Evolutionary conservation across 2,888 invertebrate genomes (phyloP).

Genomic region (Strigamia transsilvanica): DNA sequence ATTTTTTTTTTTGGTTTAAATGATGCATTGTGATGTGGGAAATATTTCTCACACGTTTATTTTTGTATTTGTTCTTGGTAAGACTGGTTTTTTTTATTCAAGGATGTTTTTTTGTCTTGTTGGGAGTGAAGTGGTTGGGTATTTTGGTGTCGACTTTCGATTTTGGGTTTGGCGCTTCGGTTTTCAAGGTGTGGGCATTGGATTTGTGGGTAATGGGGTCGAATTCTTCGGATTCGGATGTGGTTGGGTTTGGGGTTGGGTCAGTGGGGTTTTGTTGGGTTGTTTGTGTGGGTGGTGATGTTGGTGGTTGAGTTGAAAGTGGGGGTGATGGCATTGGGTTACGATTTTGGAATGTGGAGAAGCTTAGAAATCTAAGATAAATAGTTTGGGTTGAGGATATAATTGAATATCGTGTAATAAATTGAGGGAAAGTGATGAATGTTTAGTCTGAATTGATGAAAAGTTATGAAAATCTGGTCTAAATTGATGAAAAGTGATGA

Average conservation of each 20-base stretch:
- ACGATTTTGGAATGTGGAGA: no score
- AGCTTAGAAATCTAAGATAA: no score
- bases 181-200: neutral
- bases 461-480: no score
- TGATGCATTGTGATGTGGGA: neutral
- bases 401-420: no score
- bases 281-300: neutral
- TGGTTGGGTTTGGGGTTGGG: neutral
- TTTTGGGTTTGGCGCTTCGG: neutral
- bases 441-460: no score
- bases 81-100: neutral
- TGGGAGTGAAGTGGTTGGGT: neutral
- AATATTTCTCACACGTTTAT: neutral
- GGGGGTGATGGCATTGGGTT: no score
- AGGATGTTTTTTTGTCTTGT: neutral
- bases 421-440: no score
- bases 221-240: neutral
- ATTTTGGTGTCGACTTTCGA: neutral
- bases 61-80: neutral
- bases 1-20: neutral
- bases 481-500: no score
- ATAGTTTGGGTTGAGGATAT: no score
- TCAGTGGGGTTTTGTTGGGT: neutral
- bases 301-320: neutral
- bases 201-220: conserved; percentile 2